A percentile compares a stretch with the other conserved stretches of the same genome.
phyloP scores from a whole-genome alignment of 2,113 vertebrate species.

The Miniopterus natalensis region DNA sequence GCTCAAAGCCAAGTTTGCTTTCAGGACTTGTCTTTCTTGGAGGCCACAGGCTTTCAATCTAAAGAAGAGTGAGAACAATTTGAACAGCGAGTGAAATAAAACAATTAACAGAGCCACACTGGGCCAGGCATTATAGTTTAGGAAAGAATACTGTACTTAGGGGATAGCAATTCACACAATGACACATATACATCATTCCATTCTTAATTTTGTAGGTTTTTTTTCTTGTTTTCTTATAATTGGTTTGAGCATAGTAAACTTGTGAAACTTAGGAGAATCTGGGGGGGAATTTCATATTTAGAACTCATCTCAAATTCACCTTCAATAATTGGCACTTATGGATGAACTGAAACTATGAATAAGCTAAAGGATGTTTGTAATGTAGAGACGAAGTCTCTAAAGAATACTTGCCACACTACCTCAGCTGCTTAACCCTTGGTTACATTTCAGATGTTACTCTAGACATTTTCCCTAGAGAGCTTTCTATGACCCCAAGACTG shows the following conservation, averaged over 20 bases:
- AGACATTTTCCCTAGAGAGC: not conserved
- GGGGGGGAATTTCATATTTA: not conserved
- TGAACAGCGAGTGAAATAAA: constrained; percentile 28
- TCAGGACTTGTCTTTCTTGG: not conserved
- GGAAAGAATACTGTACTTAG: not conserved
- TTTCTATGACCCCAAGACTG: not conserved
- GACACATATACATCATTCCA: not conserved
- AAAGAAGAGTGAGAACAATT: constrained; percentile 44
- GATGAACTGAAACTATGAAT: not conserved
- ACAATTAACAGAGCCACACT: not conserved
- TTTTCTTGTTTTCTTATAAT: not conserved
- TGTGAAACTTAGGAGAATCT: not conserved
- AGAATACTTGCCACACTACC: not conserved
- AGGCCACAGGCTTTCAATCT: not conserved
- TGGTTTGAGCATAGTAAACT: not conserved
- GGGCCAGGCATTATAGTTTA: not conserved
- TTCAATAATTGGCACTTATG: not conserved
- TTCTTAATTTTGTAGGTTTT: not conserved
- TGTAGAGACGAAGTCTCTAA: not conserved
- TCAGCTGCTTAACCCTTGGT: not conserved
- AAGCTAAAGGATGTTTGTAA: not conserved
- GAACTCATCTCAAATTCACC: constrained; percentile 6
- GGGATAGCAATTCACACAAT: not conserved
- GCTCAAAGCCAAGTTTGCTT: constrained; percentile 16
- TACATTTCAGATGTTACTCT: not conserved